These are phyloP conservation scores for Macrotus californicus DNA, from an alignment of 2,113 vertebrate species.

Conservation along the genomic window DNA sequence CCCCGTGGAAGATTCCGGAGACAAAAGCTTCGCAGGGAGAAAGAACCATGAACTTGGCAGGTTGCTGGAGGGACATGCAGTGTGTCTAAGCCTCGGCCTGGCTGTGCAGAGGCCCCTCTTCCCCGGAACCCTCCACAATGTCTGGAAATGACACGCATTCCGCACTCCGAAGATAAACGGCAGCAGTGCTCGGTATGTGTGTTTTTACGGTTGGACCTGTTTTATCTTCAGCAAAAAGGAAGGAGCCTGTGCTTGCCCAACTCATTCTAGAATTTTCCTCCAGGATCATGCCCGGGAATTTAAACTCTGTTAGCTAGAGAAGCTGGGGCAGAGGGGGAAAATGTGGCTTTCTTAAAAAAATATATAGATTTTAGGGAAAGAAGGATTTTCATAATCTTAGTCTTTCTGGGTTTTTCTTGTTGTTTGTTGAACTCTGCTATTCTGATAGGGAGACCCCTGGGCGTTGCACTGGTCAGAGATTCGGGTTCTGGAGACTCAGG, in stretches of 20 bases:
- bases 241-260: not conserved
- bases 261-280: not conserved
- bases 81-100: not conserved
- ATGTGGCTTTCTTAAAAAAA: not conserved
- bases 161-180: not conserved
- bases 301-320: not conserved
- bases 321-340: not conserved
- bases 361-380: not conserved
- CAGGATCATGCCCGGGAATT: not conserved
- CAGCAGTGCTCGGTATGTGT: not conserved
- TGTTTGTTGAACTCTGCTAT: not conserved
- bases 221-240: slow-evolving; percentile 36
- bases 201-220: not conserved
- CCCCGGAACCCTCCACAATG: slow-evolving; percentile 29
- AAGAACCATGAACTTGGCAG: fast-evolving
- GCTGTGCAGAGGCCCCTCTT: not conserved
- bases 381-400: not conserved
- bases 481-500: fast-evolving
- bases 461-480: not conserved
- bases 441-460: not conserved
- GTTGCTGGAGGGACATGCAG: not conserved
- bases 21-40: too few species aligned
- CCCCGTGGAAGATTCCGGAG: not conserved
- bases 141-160: slow-evolving; percentile 49
- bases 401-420: not conserved